Percentiles rank a stretch among this genome's conserved stretches.
Conservation (phyloP, 2,797 vertebrate genomes). For the Phrynocephalus forsythii region DNA sequence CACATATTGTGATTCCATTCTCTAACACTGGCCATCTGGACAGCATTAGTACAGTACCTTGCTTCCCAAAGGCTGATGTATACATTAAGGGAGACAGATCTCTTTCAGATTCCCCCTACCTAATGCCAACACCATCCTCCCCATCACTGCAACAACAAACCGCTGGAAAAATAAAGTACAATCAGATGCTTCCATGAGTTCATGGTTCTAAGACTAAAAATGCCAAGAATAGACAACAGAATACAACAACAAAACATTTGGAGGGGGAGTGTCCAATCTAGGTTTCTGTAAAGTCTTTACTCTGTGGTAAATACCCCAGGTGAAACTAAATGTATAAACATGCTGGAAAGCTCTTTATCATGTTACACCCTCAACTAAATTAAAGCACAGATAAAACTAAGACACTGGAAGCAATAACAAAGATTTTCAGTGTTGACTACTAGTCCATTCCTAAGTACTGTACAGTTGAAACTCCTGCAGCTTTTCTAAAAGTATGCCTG, state of each 20-base stretch:
- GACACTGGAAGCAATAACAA: background rate
- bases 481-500: background rate
- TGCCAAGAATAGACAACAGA: background rate
- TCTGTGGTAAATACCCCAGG: background rate
- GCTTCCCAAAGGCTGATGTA: background rate
- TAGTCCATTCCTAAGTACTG: background rate
- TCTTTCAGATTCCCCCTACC: background rate
- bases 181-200: background rate
- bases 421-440: background rate
- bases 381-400: background rate
- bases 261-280: background rate
- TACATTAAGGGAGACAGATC: background rate
- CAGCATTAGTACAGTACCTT: background rate
- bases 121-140: background rate
- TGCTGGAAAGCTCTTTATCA: background rate
- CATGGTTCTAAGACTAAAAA: background rate
- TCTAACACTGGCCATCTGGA: background rate
- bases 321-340: background rate
- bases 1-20: background rate
- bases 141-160: too few relatives aligned
- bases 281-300: background rate
- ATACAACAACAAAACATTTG: background rate
- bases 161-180: background rate
- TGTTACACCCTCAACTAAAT: background rate
- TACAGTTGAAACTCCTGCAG: too few relatives aligned